Evolutionary conservation across 2,797 vertebrate species (phyloP), one percentile per base, ranked within the genome.

Genomic region (Atherinosoma microstoma): DNA sequence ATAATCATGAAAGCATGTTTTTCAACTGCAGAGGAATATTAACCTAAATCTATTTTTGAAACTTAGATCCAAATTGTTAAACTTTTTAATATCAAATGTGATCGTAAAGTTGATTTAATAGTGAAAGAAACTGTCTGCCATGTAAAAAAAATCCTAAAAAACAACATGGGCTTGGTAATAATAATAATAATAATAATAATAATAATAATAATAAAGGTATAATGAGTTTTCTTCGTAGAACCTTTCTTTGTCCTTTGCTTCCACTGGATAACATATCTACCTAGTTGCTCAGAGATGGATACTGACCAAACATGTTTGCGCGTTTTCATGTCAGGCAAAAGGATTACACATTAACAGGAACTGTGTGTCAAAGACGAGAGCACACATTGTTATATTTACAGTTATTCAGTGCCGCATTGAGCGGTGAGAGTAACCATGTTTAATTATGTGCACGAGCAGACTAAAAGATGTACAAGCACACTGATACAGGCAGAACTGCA

Each of bases 221-320:
- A 60, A 66, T 24, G n/a, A 49, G 53, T 45, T 47, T 64, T 51
- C 64, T 58, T 60, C 64, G 30, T 42, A 62, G 34, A 64, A 85
- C 38, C 15, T 53, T 72, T 73, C 61, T 78, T 71, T 83, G 67
- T 77, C 75, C 58, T 80, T 70, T 67, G 63, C 38, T 64, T 89
- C 49, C 49, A 53, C 53, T 72, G 40, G 38, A 72, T 65, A 80
- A 76, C 66, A 77, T 34, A 54, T 78, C 56, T 34, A 77, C 56
- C 64, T 79, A 82, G 89, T 92, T 93, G 90, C 91, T 81, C 84
- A 80, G 91, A 24, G 78, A 93, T 85, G 76, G 70, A 79, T 63
- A 73, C 70, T 71, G 73, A 64, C 58, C 3, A 8, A 62, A 61
- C 7, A 1, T 58, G 80, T 83, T 87, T 86, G 85, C 13, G 77